Evolutionary conservation across 2,888 invertebrate species (phyloP), one percentile per base, ranked within the genome.

Genomic region (Dasypolia templi): DNA sequence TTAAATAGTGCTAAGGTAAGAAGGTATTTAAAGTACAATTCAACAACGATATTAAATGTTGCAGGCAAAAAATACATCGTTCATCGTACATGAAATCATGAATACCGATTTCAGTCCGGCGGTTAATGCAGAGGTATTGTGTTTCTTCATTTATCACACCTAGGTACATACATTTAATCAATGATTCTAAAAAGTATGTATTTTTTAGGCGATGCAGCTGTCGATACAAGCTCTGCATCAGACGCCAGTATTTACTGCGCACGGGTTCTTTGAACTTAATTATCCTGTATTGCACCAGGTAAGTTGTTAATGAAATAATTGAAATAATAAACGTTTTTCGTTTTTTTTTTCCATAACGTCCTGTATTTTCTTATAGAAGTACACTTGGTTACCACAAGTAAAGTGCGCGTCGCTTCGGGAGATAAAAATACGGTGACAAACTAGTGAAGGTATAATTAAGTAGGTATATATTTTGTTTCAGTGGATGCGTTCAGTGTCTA

Each of bases 191-290:
- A 0, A 1, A 5, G 9, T 35, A 29, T 29, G 69, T 69, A 5
- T 55, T 80, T 90, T 89, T 7, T 82, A 94, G 94, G 93, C 94
- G 19, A 87, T 92, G 87, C 89, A 92, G 76, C 81, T 94, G 7
- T 94, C 94, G 1, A 70, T 92, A 72, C 94, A 94, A 85, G 83
- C 91, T 51, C 51, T 94, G 35, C 94, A 94, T 66, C 92, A 94
- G 78, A 88, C 72, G 61, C 94, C 92, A 4, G 73, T 78, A 59
- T 92, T 94, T 72, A 90, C 91, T 2, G 92, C 92, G 0, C 82
- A 86, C 55, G 94, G 93, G 17, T 80, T 94, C 14, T 91, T 89
- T 72, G 83, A 89, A 39, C 80, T 94, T 6, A 89, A 94, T 77
- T 93, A 94, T 82, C 77, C 86, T 32, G 82, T 93, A 51, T 78